phyloP scores from a whole-genome alignment of 2,888 invertebrate genomes.

The Melanotus villosus region DNA sequence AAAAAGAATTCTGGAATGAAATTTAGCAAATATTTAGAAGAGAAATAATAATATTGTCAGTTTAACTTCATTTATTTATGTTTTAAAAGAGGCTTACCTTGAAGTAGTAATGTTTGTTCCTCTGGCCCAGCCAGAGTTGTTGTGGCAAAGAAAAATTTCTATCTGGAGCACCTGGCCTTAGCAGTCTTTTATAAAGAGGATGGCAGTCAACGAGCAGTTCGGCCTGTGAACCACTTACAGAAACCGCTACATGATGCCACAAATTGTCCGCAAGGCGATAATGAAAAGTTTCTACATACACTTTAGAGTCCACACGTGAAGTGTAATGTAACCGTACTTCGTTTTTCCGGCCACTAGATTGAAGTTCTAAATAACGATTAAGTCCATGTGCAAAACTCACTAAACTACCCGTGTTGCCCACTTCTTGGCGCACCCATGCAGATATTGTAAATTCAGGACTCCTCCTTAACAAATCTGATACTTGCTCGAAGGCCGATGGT shows the following conservation, averaged over 20 bases:
- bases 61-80: too few relatives aligned
- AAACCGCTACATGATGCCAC: conserved; percentile 90
- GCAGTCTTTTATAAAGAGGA: conserved; percentile 85
- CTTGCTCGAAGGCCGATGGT: conserved; percentile 77
- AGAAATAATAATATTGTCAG: too few relatives aligned
- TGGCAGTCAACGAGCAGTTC: conserved; percentile 91
- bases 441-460: conserved; percentile 87
- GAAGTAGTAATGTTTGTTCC: conserved; percentile 89
- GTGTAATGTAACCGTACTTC: conserved; percentile 89
- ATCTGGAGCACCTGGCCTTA: conserved; percentile 79
- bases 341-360: conserved; percentile 90
- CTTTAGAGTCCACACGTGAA: conserved; percentile 75
- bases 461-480: conserved; percentile 77
- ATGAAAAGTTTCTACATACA: conserved; percentile 89
- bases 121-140: conserved; percentile 90
- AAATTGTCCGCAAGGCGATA: conserved; percentile 88
- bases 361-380: conserved; percentile 91
- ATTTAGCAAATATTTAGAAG: too few relatives aligned
- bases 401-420: conserved; percentile 86
- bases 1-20: too few relatives aligned
- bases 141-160: conserved; percentile 82
- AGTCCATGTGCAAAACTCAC: conserved; percentile 86
- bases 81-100: too few relatives aligned
- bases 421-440: conserved; percentile 83
- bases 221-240: conserved; percentile 87